Percentiles rank a stretch among this genome's conserved stretches.
Conservation (phyloP, 35 echinoderm and acorn worm genomes). For the Lytechinus variegatus region DNA sequence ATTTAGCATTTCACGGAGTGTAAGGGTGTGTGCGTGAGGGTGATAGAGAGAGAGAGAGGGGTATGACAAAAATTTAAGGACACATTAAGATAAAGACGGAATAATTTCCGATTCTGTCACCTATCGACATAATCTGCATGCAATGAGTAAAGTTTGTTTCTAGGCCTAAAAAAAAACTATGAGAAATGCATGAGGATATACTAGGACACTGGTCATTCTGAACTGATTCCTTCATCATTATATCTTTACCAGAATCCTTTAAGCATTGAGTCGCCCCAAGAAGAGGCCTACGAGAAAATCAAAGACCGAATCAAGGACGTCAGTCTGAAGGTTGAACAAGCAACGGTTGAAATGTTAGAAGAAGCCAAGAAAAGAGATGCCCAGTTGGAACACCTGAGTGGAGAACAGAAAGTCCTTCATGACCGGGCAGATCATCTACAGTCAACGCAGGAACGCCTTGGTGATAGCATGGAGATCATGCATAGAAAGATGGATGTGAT, state of each 20-base stretch:
- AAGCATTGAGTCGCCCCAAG: neutral
- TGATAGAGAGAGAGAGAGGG: too few species aligned
- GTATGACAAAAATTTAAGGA: too few species aligned
- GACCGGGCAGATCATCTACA: neutral
- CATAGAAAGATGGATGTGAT: neutral
- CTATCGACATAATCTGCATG: too few species aligned
- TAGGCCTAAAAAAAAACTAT: too few species aligned
- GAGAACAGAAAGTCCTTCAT: neutral
- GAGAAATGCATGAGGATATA: too few species aligned
- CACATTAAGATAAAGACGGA: too few species aligned
- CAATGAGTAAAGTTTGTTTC: too few species aligned
- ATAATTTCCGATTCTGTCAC: too few species aligned
- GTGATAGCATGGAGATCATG: neutral
- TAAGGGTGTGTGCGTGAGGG: too few species aligned
- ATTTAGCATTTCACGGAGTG: too few species aligned
- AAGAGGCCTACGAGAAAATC: neutral
- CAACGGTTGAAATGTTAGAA: neutral
- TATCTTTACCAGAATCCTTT: neutral
- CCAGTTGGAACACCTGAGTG: neutral
- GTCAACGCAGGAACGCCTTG: neutral
- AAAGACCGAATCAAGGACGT: neutral
- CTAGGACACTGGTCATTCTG: too few species aligned
- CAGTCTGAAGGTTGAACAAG: neutral
- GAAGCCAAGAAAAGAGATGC: neutral
- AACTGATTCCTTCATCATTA: neutral